Evolutionary conservation across 2,113 vertebrate species (phyloP), one percentile per base, ranked within the genome.

Genomic region (Furnarius figulus): DNA sequence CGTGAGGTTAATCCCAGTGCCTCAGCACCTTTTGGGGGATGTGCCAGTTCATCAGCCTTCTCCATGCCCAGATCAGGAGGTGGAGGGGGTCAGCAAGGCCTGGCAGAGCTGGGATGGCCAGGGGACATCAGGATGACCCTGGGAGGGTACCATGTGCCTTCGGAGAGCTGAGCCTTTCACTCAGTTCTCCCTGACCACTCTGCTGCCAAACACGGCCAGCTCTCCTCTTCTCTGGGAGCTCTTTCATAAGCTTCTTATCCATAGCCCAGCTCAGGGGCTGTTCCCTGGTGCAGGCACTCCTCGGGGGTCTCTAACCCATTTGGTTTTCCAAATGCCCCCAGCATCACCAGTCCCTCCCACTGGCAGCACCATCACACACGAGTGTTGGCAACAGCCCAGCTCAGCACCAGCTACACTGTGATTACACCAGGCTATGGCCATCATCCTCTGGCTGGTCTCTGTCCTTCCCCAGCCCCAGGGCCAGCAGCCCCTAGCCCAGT

Each of bases 331-430:
- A 49, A 50, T 44, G 33, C 16, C 30, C 20, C 31, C 46, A 61
- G 59, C 13, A 24, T 12, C 44, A 53, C 78, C 37, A 65, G 50
- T 56, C 30, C 49, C 49, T 52, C 14, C 16, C n/a, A 12, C 2
- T 3, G 2, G 28, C 85, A 35, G n/a, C 37, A 66, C 11, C n/a
- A 8, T 24, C 0, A 0, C 0, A 2, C n/a, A 31, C 3, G 0
- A 47, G 13, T 59, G 78, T 10, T 59, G 52, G n/a, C 52, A 76
- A 28, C 50, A 28, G 50, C 50, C 50, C 50, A 52, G 0, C 46
- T 39, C 1, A 0, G 50, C 35, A 33, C 35, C 2, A 1, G 33
- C 31, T 25, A 31, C 49, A 10, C n/a, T 0, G 0, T n/a, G 67
- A 42, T 56, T 2, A 8, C 47, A 14, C 8, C 1, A 4, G 52